Percentiles rank a stretch among this genome's conserved stretches.
phyloP scores from a whole-genome alignment of 1,140 invertebrate genomes.

The Drosophila aff. region DNA sequence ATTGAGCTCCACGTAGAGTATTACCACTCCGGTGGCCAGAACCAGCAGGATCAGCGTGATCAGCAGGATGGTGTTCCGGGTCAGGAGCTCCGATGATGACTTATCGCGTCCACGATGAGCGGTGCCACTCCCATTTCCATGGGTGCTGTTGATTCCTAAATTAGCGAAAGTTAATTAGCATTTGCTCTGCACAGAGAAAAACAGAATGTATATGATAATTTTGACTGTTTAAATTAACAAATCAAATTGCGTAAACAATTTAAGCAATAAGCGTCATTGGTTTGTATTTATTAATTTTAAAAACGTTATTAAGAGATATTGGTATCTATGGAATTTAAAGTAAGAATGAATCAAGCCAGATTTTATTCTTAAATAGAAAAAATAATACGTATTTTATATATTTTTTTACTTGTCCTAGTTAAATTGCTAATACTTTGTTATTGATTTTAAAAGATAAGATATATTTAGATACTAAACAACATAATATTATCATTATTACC shows the following conservation, averaged over 20 bases:
- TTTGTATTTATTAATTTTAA: neutral
- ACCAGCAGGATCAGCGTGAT: constrained; percentile 63
- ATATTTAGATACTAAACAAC: neutral
- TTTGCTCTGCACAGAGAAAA: constrained; percentile 5
- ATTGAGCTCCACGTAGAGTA: constrained; percentile 64
- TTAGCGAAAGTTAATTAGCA: constrained; percentile 33
- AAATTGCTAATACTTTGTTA: neutral
- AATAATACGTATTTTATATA: too few species aligned
- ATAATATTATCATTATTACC: too few species aligned
- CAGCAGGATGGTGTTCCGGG: constrained; percentile 66
- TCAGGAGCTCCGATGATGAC: constrained; percentile 48
- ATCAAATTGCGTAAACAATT: neutral
- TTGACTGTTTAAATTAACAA: neutral
- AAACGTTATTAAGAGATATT: neutral
- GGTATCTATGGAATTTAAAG: neutral
- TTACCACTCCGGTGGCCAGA: constrained; percentile 49
- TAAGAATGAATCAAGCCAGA: too few species aligned
- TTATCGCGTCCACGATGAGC: constrained; percentile 12
- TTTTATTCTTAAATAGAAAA: too few species aligned
- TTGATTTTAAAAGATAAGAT: neutral
- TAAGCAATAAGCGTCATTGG: neutral
- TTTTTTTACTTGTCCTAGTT: too few species aligned
- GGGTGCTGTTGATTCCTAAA: constrained; percentile 67
- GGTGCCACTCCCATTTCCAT: constrained; percentile 28
- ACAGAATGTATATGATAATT: neutral